phyloP scores from a whole-genome alignment of 2,888 invertebrate genomes.

The Lochmaea crataegi region DNA sequence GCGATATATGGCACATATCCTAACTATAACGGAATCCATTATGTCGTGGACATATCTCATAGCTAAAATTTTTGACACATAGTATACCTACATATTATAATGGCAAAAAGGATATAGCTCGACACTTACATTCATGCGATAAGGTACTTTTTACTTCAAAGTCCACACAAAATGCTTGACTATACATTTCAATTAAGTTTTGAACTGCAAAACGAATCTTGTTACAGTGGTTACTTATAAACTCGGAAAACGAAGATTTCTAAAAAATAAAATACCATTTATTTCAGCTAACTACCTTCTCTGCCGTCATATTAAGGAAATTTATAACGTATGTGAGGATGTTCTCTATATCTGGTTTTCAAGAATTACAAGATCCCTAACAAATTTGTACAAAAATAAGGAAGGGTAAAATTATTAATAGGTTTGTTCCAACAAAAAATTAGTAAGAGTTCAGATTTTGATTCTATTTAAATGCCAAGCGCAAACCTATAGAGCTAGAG shows the following conservation, averaged over 20 bases:
- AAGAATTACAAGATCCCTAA: too few relatives aligned
- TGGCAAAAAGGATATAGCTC: not conserved
- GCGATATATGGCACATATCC: slow-evolving; percentile 85
- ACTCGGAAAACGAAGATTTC: slow-evolving; percentile 67
- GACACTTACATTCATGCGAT: slow-evolving; percentile 59
- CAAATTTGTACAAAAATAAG: too few relatives aligned
- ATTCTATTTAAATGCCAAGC: too few relatives aligned
- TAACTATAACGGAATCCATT: slow-evolving; percentile 80
- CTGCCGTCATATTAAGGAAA: not conserved
- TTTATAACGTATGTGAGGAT: too few relatives aligned
- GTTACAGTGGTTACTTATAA: slow-evolving; percentile 74
- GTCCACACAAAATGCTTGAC: slow-evolving; percentile 85
- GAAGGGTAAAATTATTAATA: too few relatives aligned
- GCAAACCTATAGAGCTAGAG: too few relatives aligned
- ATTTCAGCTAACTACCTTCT: not conserved
- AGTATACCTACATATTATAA: not conserved
- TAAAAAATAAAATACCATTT: slow-evolving; percentile 14
- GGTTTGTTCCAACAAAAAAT: too few relatives aligned
- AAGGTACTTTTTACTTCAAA: slow-evolving; percentile 72
- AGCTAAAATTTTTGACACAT: slow-evolving; percentile 65
- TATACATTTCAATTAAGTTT: slow-evolving; percentile 86
- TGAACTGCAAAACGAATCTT: slow-evolving; percentile 84
- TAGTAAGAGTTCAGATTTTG: too few relatives aligned
- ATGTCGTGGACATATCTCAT: slow-evolving; percentile 77
- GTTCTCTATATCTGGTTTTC: too few relatives aligned